Evolutionary conservation across 2,888 invertebrate genomes (phyloP).

Genomic region (Netelia inedita): DNA sequence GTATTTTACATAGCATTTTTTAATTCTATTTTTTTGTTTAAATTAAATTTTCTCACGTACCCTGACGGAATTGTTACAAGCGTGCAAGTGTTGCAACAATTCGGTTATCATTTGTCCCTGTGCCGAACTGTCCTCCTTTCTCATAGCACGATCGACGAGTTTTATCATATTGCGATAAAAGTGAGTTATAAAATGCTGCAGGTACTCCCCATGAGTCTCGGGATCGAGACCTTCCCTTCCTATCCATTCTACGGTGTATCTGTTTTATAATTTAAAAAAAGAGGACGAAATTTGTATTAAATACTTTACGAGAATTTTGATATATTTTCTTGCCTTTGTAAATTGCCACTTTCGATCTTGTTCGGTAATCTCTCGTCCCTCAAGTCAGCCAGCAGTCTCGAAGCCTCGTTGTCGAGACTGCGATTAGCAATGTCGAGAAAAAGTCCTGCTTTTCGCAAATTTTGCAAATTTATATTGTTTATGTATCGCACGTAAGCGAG

Average conservation of each 20-base stretch:
- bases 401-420: constrained; percentile 97
- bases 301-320: not conserved
- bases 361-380: constrained; percentile 95
- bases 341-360: constrained; percentile 95
- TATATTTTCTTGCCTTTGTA: constrained; percentile 90
- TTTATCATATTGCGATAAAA: constrained; percentile 97
- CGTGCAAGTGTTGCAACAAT: constrained; percentile 97
- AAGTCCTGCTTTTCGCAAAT: constrained; percentile 96
- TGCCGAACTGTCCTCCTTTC: constrained; percentile 97
- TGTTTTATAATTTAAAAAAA: constrained; percentile 80
- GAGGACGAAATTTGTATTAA: constrained; percentile 10
- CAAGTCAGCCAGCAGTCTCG: constrained; percentile 94
- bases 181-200: constrained; percentile 97
- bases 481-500: constrained; percentile 98
- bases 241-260: constrained; percentile 98
- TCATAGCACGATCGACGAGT: constrained; percentile 97
- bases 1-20: not conserved
- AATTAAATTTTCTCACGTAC: constrained; percentile 81
- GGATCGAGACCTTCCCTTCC: constrained; percentile 97
- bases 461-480: constrained; percentile 98
- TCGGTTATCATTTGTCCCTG: constrained; percentile 97
- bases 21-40: not conserved
- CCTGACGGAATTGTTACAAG: constrained; percentile 96
- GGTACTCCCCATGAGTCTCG: constrained; percentile 97
- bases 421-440: constrained; percentile 98